Percentiles rank a stretch among this genome's conserved stretches.
Conservation (phyloP, 2,113 vertebrate species). For the Chascanopsetta lugubris region DNA sequence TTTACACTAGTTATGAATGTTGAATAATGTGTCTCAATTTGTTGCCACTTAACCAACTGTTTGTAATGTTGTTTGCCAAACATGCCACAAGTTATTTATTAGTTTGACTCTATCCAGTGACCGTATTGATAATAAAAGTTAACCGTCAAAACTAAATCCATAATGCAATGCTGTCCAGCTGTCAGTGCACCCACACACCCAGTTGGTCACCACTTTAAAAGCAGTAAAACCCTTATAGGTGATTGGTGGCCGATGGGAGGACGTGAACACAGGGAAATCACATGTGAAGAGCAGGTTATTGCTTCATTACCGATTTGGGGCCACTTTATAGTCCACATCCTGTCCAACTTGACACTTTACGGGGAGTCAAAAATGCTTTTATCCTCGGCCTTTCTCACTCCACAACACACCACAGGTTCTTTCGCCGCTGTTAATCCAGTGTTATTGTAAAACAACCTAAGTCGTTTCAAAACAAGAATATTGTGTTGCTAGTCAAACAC, state of each 20-base stretch:
- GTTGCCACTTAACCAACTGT: slow-evolving; percentile 53
- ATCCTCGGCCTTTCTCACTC: not conserved
- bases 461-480: slow-evolving; percentile 18
- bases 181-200: slow-evolving; percentile 14
- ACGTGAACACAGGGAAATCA: not conserved
- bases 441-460: slow-evolving; percentile 22
- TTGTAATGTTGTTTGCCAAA: slow-evolving; percentile 50
- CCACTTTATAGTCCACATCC: slow-evolving; percentile 9
- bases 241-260: not conserved
- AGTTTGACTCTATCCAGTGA: slow-evolving; percentile 44
- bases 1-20: slow-evolving; percentile 62
- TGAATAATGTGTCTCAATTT: slow-evolving; percentile 52
- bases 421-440: slow-evolving; percentile 2
- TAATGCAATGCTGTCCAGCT: slow-evolving; percentile 15
- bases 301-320: slow-evolving; percentile 8
- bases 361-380: slow-evolving; percentile 8
- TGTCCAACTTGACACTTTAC: slow-evolving; percentile 9
- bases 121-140: slow-evolving; percentile 63
- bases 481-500: slow-evolving; percentile 20
- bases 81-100: slow-evolving; percentile 71
- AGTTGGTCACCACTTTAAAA: not conserved
- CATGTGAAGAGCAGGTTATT: slow-evolving; percentile 10
- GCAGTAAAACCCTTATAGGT: not conserved
- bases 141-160: slow-evolving; percentile 21
- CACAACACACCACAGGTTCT: not conserved